Evolutionary conservation across 2,888 invertebrate species (phyloP).

Genomic region (Hoplodrina blanda): DNA sequence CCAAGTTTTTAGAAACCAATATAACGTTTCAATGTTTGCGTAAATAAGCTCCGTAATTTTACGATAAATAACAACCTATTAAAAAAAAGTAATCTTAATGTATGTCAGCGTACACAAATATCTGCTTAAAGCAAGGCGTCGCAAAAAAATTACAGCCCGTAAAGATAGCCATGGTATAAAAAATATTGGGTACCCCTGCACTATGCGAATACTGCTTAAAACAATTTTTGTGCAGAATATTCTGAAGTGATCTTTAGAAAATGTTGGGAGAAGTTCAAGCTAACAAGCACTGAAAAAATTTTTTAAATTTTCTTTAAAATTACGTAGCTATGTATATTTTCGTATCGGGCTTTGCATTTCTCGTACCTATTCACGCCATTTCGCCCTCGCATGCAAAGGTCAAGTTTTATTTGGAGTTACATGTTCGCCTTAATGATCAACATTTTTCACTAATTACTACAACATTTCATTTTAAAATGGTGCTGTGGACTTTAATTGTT

Average conservation of each 20-base stretch:
- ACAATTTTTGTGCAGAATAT: not conserved
- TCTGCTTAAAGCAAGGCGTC: no score
- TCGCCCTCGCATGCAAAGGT: slow-evolving; percentile 30
- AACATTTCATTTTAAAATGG: slow-evolving; percentile 8
- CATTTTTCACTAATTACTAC: slow-evolving; percentile 34
- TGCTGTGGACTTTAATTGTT: slow-evolving; percentile 3
- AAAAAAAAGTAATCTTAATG: no score
- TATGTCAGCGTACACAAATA: no score
- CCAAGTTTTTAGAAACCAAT: no score
- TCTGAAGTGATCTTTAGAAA: not conserved
- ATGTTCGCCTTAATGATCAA: slow-evolving; percentile 31
- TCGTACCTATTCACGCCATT: slow-evolving; percentile 15
- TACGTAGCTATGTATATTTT: slow-evolving; percentile 13
- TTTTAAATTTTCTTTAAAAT: slow-evolving; percentile 1
- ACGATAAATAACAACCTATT: no score
- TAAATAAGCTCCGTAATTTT: no score
- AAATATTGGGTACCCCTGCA: no score
- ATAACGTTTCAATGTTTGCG: no score
- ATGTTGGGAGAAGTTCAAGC: slow-evolving; percentile 2
- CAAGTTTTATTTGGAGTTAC: slow-evolving; percentile 18
- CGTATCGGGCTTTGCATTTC: slow-evolving; percentile 14
- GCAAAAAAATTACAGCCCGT: no score
- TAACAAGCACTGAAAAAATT: slow-evolving; percentile 20
- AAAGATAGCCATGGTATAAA: no score
- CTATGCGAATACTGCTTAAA: not conserved